Conservation (phyloP, 2,888 invertebrate species). For the Meiosimyza decipiens region DNA sequence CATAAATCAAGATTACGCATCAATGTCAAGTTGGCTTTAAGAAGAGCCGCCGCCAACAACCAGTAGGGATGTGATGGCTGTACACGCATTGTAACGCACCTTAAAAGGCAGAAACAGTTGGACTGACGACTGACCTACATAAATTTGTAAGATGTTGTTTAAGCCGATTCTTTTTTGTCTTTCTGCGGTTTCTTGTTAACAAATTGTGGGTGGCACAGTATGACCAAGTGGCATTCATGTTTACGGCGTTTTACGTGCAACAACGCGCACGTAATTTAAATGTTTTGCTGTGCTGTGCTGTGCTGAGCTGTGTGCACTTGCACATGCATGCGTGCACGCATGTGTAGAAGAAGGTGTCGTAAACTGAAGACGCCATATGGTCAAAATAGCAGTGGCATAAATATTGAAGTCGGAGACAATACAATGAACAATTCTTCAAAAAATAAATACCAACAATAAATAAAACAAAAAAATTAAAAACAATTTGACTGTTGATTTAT, state of each 20-base stretch:
- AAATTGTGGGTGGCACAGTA: conserved; percentile 5
- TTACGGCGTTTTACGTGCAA: not conserved
- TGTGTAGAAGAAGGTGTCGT: not conserved
- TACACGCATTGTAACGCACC: not conserved
- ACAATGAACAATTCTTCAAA: too few species aligned
- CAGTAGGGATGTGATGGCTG: not conserved
- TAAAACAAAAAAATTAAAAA: too few species aligned
- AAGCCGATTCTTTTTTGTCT: not conserved
- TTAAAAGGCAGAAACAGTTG: conserved; percentile 5
- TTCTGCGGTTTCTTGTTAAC: not conserved
- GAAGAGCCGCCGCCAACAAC: not conserved
- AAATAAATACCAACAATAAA: too few species aligned
- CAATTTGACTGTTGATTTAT: too few species aligned
- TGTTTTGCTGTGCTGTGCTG: too few species aligned
- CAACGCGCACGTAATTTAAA: not conserved
- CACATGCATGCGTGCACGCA: not conserved
- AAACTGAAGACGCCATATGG: not conserved
- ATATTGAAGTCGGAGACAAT: too few species aligned
- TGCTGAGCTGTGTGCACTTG: too few species aligned
- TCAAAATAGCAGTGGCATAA: not conserved
- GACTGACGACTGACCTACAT: conserved; percentile 19
- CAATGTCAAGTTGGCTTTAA: not conserved
- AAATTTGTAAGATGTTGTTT: not conserved
- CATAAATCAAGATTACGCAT: conserved; percentile 15
- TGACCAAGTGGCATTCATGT: not conserved